phyloP scores from a whole-genome alignment of 2,888 invertebrate species.

The Scaptomyza tumidula region DNA sequence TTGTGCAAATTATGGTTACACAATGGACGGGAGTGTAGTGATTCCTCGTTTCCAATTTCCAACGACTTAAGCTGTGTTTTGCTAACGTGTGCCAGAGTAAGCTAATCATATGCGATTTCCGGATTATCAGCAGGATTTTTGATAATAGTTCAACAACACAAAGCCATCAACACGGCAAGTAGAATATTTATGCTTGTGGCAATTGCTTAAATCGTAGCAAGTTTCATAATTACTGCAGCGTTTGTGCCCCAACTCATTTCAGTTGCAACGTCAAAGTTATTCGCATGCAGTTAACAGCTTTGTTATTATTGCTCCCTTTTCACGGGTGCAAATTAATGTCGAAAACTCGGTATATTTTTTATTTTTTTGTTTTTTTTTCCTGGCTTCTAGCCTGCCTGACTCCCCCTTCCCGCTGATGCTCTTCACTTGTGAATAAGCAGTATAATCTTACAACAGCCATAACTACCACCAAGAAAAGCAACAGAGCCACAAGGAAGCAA shows the following conservation, averaged over 20 bases:
- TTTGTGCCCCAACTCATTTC: slow-evolving; percentile 25
- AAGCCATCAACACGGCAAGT: neutral
- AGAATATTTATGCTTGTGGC: neutral
- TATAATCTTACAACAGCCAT: slow-evolving; percentile 2
- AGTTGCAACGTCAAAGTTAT: slow-evolving; percentile 47
- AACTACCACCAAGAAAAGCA: neutral
- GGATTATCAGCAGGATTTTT: slow-evolving; percentile 31
- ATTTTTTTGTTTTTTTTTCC: neutral
- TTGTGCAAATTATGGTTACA: slow-evolving; percentile 74
- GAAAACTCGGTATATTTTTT: slow-evolving; percentile 4
- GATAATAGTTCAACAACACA: slow-evolving; percentile 25
- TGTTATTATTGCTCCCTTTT: neutral
- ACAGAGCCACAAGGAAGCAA: neutral
- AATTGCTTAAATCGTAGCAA: neutral
- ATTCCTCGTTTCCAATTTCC: slow-evolving; percentile 71
- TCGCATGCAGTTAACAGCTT: slow-evolving; percentile 19
- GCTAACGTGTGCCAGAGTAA: slow-evolving; percentile 21
- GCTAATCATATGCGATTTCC: slow-evolving; percentile 56
- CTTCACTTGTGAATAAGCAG: slow-evolving; percentile 11
- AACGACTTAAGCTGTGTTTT: slow-evolving; percentile 46
- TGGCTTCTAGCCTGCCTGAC: slow-evolving; percentile 7
- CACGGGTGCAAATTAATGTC: slow-evolving; percentile 20
- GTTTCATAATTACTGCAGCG: slow-evolving; percentile 44
- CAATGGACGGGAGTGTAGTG: slow-evolving; percentile 64
- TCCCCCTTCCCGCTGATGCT: no score